Percentiles rank a stretch among this genome's conserved stretches.
phyloP scores from a whole-genome alignment of 1,140 invertebrate genomes.

The Drusus annulatus region DNA sequence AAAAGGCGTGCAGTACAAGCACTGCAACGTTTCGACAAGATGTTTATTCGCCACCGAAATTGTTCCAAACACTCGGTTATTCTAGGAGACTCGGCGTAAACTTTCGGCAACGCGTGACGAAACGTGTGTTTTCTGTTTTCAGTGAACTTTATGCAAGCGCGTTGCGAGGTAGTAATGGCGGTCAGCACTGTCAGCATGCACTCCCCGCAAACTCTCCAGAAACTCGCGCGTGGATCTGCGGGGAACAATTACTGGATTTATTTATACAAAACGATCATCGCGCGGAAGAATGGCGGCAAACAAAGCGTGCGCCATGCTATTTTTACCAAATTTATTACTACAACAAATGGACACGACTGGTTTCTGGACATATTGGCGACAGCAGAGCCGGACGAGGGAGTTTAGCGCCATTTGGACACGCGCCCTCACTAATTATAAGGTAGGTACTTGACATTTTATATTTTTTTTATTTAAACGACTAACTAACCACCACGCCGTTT shows the following conservation, averaged over 20 bases:
- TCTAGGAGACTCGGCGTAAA: slow-evolving; percentile 24
- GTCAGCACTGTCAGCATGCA: too few species aligned
- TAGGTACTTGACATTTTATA: too few species aligned
- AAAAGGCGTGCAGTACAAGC: background rate
- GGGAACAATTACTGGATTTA: background rate
- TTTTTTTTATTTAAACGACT: too few species aligned
- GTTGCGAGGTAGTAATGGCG: background rate
- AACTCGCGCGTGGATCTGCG: background rate
- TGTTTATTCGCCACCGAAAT: background rate
- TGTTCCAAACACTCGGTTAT: slow-evolving; percentile 28
- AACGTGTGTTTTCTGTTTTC: background rate
- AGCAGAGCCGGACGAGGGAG: too few species aligned
- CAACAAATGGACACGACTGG: too few species aligned
- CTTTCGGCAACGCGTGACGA: slow-evolving; percentile 12
- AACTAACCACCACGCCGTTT: too few species aligned
- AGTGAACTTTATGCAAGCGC: background rate
- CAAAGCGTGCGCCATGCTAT: too few species aligned
- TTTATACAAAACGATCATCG: background rate
- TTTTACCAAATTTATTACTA: too few species aligned
- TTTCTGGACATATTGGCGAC: too few species aligned
- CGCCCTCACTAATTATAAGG: too few species aligned
- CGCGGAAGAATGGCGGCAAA: too few species aligned
- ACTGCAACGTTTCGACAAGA: slow-evolving; percentile 5
- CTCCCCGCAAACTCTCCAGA: background rate
- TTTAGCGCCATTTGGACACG: too few species aligned